Evolutionary conservation across 2,113 vertebrate species (phyloP), one percentile per base, ranked within the genome.

Genomic region (Camelus dromedarius): DNA sequence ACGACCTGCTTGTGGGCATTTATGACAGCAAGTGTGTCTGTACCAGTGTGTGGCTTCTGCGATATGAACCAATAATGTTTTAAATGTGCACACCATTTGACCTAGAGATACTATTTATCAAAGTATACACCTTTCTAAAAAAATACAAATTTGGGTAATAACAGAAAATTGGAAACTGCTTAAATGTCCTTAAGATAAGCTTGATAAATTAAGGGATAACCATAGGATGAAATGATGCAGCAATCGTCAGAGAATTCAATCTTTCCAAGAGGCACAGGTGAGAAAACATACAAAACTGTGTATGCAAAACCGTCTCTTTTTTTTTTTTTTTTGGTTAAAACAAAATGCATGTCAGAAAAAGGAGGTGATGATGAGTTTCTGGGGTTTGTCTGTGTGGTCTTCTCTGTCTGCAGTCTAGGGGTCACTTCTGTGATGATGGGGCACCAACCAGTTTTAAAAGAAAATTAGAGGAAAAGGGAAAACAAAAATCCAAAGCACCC

Each of bases 1-100:
- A 14, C 2, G 0, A 46, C 32, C 6, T 0, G 19, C 19, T 9
- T 26, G 14, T 11, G 54, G 54, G n/a, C 30, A n/a, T 56, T 54
- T 48, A 14, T 1, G 86, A 93, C 35, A 12, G 35, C 0, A 7
- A 69, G 52, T 30, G 12, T 28, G 1, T 0, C 8, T 3, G n/a
- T 20, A 19, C 16, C 1, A 19, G 46, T 3, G 10, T 10, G 24
- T 6, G 48, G 62, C 35, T 46, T 50, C 28, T 42, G 28, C 30
- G 8, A 77, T 38, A 22, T 15, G 70, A 38, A 48, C 42, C 89
- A 6, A 62, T 8, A 30, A 24, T 42, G 24, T n/a, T 72, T 93
- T 67, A 16, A 0, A n/a, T 48, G 9, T 8, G n/a, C 69, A 69
- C 12, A 4, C 2, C 76, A 18, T 91, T 42, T 76, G 81, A 79